These are phyloP conservation scores for Anoncus sp. DNA, from an alignment of 2,888 invertebrate species.

Conservation along the genomic window DNA sequence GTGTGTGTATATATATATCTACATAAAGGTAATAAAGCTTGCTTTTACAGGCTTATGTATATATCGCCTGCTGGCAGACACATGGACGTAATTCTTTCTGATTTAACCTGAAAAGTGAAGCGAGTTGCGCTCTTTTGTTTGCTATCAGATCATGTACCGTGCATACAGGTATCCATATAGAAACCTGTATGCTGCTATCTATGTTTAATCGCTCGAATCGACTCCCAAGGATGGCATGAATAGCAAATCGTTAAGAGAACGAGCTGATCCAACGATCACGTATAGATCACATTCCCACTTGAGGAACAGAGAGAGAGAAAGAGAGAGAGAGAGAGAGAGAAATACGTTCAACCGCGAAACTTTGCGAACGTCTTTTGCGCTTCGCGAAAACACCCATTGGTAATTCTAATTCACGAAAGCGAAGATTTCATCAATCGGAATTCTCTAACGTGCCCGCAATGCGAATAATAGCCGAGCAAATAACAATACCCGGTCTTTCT, in stretches of 20 bases:
- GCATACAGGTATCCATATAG: neutral
- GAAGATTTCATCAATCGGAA: slow-evolving; percentile 64
- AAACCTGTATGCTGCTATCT: slow-evolving; percentile 18
- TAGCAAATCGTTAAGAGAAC: slow-evolving; percentile 61
- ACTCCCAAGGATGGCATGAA: slow-evolving; percentile 57
- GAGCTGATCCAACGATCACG: slow-evolving; percentile 60
- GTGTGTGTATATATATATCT: neutral
- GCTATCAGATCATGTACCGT: too few relatives aligned
- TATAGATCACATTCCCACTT: slow-evolving; percentile 60
- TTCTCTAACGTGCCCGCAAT: slow-evolving; percentile 62
- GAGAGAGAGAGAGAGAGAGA: slow-evolving; percentile 17
- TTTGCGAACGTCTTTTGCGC: slow-evolving; percentile 16
- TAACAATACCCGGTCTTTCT: slow-evolving; percentile 18
- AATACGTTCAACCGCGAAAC: neutral
- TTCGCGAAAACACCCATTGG: slow-evolving; percentile 46
- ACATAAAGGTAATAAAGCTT: too few relatives aligned
- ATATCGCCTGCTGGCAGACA: too few relatives aligned
- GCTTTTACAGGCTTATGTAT: too few relatives aligned
- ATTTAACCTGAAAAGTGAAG: too few relatives aligned
- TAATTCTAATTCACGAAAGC: slow-evolving; percentile 66
- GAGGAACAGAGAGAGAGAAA: slow-evolving; percentile 11
- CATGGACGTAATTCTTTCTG: too few relatives aligned
- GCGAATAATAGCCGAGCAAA: slow-evolving; percentile 45
- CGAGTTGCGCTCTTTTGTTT: too few relatives aligned
- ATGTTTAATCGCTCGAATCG: slow-evolving; percentile 58